Evolutionary conservation across 2,113 vertebrate genomes (phyloP).

Genomic region (Gopherus evgoodei): DNA sequence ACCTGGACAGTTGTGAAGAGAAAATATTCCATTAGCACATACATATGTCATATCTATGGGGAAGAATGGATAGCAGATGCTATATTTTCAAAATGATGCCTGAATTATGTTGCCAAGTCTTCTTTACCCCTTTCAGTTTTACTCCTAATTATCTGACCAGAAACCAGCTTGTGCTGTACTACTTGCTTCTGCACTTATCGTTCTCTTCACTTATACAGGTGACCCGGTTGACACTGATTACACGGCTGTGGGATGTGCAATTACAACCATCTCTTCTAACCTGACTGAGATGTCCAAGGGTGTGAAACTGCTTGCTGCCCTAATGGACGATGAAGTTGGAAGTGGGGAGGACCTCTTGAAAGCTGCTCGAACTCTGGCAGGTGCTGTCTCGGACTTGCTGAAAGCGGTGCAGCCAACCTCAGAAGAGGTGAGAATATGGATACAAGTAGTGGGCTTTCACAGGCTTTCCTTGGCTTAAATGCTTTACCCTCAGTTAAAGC

Average conservation of each 20-base stretch:
- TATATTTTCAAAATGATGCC: background rate
- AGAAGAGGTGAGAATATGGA: constrained; percentile 86
- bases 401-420: constrained; percentile 96
- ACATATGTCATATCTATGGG: background rate
- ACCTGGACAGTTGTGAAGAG: background rate
- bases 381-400: constrained; percentile 95
- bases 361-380: constrained; percentile 92
- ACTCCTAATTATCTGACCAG: background rate
- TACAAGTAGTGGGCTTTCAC: no score
- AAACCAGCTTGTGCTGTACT: background rate
- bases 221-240: constrained; percentile 97
- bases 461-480: background rate
- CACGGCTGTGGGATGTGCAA: constrained; percentile 97
- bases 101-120: background rate
- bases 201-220: constrained; percentile 75
- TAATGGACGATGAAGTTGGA: constrained; percentile 97
- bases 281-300: constrained; percentile 99
- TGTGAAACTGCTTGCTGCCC: constrained; percentile 94
- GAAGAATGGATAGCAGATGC: background rate
- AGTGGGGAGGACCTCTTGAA: constrained; percentile 95
- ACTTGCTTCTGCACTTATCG: background rate
- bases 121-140: background rate
- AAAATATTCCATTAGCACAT: background rate
- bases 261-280: constrained; percentile 99
- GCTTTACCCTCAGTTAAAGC: no score